Base-by-base conservation (phyloP, 2,113 vertebrate genomes). In the Ifrita kowaldi region DNA sequence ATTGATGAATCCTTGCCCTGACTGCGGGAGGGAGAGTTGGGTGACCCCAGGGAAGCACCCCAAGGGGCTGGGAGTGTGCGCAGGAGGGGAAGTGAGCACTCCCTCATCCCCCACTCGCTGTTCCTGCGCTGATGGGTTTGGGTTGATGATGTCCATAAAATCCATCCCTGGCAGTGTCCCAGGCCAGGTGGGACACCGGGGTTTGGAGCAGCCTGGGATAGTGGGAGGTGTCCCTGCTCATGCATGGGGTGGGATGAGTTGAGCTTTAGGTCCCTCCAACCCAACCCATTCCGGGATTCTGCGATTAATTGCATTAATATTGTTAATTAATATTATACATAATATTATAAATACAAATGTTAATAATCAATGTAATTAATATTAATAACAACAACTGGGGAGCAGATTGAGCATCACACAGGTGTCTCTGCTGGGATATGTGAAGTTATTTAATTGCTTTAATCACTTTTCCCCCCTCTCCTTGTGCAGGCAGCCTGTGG, bases 341-440 rank as follows among this genome's bases (percentile, higher is more conserved):
- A 24, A 12, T 19, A 68, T 23, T 17, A n/a, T 20, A 26, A 64
- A 20, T 16, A 13, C 2, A 8, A 4, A 53, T 24, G 16, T 27
- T 30, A 46, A 20, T 15, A 24, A 33, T 39, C 10, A 9, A 6
- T 55, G 4, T 16, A 13, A 62, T 46, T 27, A 39, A 11, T 87
- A 13, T 24, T 28, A 80, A 15, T 20, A n/a, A 67, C 2, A 68
- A 37, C 2, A 16, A 10, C 32, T 2, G 7, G 5, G 59, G 49
- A 4, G n/a, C 0, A 1, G 17, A 2, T 2, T 12, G 37, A n/a
- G 21, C 37, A 9, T 17, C 5, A 9, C 11, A 15, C 42, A 33
- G 7, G 7, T 8, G 7, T 39, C 76, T 60, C 30, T 7, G 26
- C 12, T 6, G 59, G 50, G 41, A 7, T 3, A 22, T 6, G 8